A percentile compares a stretch with the other conserved stretches of the same genome.
These are phyloP conservation scores for Papilio glaucus DNA, from an alignment of 1,140 invertebrate genomes.

Conservation along the genomic window DNA sequence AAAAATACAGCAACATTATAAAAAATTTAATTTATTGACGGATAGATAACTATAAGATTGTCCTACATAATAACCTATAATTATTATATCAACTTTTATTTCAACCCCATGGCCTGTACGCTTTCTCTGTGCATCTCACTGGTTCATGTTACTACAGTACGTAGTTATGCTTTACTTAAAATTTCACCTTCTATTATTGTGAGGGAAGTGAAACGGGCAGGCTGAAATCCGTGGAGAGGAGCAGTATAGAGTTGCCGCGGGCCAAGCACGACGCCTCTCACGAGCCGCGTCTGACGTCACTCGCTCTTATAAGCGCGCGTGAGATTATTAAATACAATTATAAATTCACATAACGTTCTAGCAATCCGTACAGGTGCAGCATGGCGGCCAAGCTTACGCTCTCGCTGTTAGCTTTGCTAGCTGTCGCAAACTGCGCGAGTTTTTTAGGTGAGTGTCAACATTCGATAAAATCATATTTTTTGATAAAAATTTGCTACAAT, in stretches of 20 bases:
- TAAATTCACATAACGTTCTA: slow-evolving; percentile 39
- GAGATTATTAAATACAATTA: slow-evolving; percentile 32
- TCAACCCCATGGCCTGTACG: slow-evolving; percentile 31
- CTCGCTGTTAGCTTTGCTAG: slow-evolving; percentile 57
- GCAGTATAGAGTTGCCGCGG: slow-evolving; percentile 65
- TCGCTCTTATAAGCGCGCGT: slow-evolving; percentile 46
- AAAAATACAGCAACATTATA: too few relatives aligned
- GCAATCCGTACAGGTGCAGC: slow-evolving; percentile 39
- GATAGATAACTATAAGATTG: too few relatives aligned
- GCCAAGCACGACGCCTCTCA: slow-evolving; percentile 67
- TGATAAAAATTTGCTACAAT: slow-evolving; percentile 37
- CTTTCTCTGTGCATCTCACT: slow-evolving; percentile 76
- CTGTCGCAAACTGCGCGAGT: slow-evolving; percentile 57
- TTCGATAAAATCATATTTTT: slow-evolving; percentile 4
- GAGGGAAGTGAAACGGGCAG: slow-evolving; percentile 71
- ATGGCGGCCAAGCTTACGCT: slow-evolving; percentile 73
- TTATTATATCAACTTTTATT: slow-evolving; percentile 39
- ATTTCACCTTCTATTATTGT: slow-evolving; percentile 83
- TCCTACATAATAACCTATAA: not conserved
- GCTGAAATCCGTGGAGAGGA: slow-evolving; percentile 72
- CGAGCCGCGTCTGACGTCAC: slow-evolving; percentile 41
- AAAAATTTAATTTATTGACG: too few relatives aligned
- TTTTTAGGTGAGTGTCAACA: slow-evolving; percentile 78
- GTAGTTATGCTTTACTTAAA: slow-evolving; percentile 78
- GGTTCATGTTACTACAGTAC: slow-evolving; percentile 74